Conservation (phyloP, 2,888 invertebrate genomes). For the Rhopalosiphum nymphaeae region DNA sequence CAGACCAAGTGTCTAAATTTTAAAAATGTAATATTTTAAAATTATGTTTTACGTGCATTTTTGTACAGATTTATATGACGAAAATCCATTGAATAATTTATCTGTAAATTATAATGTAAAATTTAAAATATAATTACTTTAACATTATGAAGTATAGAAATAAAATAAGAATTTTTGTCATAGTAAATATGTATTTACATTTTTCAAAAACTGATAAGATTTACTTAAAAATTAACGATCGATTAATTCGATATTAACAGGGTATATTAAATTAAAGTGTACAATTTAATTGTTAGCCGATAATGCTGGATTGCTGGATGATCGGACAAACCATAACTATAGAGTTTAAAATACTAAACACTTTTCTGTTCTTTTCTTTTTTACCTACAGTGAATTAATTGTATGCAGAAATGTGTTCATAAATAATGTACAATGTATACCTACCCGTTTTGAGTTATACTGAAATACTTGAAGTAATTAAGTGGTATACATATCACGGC, state of each 20-base stretch:
- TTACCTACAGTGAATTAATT: not conserved
- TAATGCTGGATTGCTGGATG: not conserved
- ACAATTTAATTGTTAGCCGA: not conserved
- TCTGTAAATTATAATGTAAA: not conserved
- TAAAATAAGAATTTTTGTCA: not conserved
- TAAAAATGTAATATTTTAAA: not conserved
- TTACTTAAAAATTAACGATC: not conserved
- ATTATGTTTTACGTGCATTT: not conserved
- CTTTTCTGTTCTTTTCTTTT: not conserved
- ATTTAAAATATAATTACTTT: not conserved
- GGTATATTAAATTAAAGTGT: not conserved
- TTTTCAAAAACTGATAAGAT: not conserved
- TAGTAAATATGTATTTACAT: too few species aligned
- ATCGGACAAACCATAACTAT: not conserved
- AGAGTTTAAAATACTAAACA: not conserved
- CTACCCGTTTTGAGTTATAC: not conserved
- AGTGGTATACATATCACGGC: conserved; percentile 27
- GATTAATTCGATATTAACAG: not conserved
- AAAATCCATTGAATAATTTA: not conserved
- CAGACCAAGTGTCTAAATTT: not conserved
- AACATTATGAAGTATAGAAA: not conserved
- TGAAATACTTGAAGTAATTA: conserved; percentile 44
- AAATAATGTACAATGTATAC: not conserved
- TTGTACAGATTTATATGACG: not conserved
- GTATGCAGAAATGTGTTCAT: not conserved